phyloP scores from a whole-genome alignment of 2,888 invertebrate species.

The Catocala nupta region DNA sequence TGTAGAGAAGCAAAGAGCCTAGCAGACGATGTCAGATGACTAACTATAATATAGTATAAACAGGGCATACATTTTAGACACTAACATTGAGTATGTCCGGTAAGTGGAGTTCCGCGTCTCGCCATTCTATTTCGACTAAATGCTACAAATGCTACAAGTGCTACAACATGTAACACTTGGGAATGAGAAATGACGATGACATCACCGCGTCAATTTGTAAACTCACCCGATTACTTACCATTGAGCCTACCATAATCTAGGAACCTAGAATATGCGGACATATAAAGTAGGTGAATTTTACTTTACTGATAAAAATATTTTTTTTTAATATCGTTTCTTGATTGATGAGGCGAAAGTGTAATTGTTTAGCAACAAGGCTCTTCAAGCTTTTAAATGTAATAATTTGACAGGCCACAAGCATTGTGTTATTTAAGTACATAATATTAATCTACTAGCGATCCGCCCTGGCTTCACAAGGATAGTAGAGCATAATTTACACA shows the following conservation, averaged over 20 bases:
- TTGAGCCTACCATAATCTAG: not conserved
- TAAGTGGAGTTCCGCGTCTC: slow-evolving; percentile 7
- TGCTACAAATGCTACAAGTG: slow-evolving; percentile 18
- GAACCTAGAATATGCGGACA: slow-evolving; percentile 3
- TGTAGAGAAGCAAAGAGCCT: not conserved
- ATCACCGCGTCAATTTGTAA: slow-evolving; percentile 57
- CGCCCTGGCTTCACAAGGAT: no score
- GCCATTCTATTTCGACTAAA: slow-evolving; percentile 23
- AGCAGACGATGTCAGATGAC: not conserved
- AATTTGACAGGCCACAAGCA: no score
- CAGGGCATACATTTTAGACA: not conserved
- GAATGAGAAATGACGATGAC: slow-evolving; percentile 52
- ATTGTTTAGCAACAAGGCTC: no score
- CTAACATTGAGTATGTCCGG: slow-evolving; percentile 20
- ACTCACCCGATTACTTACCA: slow-evolving; percentile 35
- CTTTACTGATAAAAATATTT: not conserved
- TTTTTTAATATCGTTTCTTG: not conserved
- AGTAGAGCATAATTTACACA: no score
- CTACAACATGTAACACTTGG: slow-evolving; percentile 26
- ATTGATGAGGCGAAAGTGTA: not conserved
- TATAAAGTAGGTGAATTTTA: not conserved
- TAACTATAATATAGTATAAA: not conserved
- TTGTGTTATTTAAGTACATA: no score
- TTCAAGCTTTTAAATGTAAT: no score
- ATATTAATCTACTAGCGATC: no score